Evolutionary conservation across 35 echinoderm and acorn worm species (phyloP).

Genomic region (Holothuria glaberrima): DNA sequence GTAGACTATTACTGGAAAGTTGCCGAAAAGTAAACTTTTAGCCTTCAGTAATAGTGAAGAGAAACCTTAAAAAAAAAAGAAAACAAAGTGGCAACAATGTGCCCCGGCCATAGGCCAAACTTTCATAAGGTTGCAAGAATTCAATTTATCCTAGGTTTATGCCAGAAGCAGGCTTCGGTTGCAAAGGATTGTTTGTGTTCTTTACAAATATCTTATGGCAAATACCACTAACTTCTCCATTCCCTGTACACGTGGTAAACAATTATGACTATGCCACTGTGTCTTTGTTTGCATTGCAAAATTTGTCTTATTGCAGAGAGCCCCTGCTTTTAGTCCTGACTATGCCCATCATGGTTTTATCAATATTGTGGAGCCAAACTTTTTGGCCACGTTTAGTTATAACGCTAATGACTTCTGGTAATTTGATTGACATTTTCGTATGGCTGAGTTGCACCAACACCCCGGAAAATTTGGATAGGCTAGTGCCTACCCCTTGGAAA

Average conservation of each 20-base stretch:
- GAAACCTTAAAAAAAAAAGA: neutral
- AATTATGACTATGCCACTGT: neutral
- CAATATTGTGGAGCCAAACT: neutral
- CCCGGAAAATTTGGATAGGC: neutral
- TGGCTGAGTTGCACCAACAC: neutral
- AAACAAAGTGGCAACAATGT: too few species aligned
- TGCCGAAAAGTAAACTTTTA: neutral
- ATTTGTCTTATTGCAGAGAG: neutral
- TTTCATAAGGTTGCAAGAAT: neutral
- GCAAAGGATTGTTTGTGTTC: too few species aligned
- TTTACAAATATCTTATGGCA: neutral
- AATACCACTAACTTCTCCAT: neutral
- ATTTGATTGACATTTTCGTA: neutral
- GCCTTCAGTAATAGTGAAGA: neutral
- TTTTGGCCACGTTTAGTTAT: neutral
- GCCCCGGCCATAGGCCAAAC: neutral
- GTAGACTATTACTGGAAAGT: slow-evolving; percentile 2
- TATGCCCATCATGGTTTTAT: slow-evolving; percentile 2
- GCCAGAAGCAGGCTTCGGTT: neutral
- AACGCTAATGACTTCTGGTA: slow-evolving; percentile 1
- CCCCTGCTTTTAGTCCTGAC: neutral
- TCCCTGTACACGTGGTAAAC: neutral
- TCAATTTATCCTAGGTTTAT: neutral
- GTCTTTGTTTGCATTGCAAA: neutral
- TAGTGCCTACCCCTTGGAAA: neutral